Base-by-base conservation (phyloP, 2,888 invertebrate genomes). In the Sesia apiformis region DNA sequence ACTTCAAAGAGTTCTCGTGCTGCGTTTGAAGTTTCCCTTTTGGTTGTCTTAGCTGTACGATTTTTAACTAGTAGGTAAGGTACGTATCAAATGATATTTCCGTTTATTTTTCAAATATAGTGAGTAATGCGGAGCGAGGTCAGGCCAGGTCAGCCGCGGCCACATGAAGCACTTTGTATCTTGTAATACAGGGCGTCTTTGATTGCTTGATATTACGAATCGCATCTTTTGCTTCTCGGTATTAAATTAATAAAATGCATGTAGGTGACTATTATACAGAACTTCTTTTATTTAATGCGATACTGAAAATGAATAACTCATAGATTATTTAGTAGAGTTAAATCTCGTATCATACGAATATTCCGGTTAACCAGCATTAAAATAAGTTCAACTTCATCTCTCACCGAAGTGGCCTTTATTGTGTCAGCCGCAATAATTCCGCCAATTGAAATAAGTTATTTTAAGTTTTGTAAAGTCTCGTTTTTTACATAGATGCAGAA, bases 1-100 rank as follows among this genome's bases (percentile, higher is more conserved):
- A 80, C 79, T 76, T 85, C 84, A 87, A 86, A 86, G 83, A 69
- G 64, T 61, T 61, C 62, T 70, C 67, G 63, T 68, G 64, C 67
- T 69, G 69, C 66, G 76, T 84, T 78, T 85, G 84, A 85, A 78
- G 69, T 63, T 64, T 70, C 66, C 78, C 81, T 79, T 71, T 68
- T 78, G 79, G 66, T 63, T 61, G 63, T 66, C 4, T 68, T 65
- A 69, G 64, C 63, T 69, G 41, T 52, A 7, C 5, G 3, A 42
- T 42, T 42, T 42, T 42, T 42, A 42, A 42, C 42, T 42, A 6
- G 42, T 23, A 23, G 23, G 23, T 23, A 23, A 23, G 23, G 23
- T 23, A 23, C 23, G 23, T 23, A 23, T 2, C 23, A 42, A 38
- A 50, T 50, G 50, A 39, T 50, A 50, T 50, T 50, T 50, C 50